Percentiles rank a stretch among this genome's conserved stretches.
Conservation (phyloP, 2,888 invertebrate genomes). For the Folsomia manolachei region DNA sequence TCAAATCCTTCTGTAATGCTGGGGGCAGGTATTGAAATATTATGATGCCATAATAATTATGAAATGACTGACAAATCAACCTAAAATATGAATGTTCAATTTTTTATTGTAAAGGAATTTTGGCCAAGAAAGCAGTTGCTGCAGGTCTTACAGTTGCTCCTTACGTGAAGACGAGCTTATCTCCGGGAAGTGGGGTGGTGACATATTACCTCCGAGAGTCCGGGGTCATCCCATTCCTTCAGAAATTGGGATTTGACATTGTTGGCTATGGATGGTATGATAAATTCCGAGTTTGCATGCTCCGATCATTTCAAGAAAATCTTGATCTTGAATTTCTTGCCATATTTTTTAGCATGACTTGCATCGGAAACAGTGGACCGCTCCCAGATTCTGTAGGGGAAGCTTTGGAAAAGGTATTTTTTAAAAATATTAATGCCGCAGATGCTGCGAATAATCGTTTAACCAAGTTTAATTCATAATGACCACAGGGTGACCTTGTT, state of each 20-base stretch:
- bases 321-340: too few relatives aligned
- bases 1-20: constrained; percentile 98
- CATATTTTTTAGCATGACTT: constrained; percentile 83
- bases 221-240: constrained; percentile 83
- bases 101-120: constrained; percentile 64
- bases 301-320: too few relatives aligned
- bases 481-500: constrained; percentile 87
- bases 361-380: constrained; percentile 97
- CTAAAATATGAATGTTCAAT: neutral
- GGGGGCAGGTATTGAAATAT: constrained; percentile 70
- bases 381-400: constrained; percentile 86
- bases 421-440: neutral
- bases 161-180: constrained; percentile 94
- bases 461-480: too few relatives aligned
- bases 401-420: constrained; percentile 78
- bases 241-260: constrained; percentile 84
- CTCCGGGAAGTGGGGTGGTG: constrained; percentile 93
- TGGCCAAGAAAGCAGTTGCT: constrained; percentile 92
- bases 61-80: neutral
- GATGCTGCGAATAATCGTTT: neutral
- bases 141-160: constrained; percentile 83
- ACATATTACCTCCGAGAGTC: constrained; percentile 86
- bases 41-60: neutral
- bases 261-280: constrained; percentile 71
- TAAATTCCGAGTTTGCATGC: too few relatives aligned